A percentile compares a stretch with the other conserved stretches of the same genome.
These are phyloP conservation scores for Achatina immaculata DNA, from an alignment of 1,140 invertebrate species.

Conservation along the genomic window DNA sequence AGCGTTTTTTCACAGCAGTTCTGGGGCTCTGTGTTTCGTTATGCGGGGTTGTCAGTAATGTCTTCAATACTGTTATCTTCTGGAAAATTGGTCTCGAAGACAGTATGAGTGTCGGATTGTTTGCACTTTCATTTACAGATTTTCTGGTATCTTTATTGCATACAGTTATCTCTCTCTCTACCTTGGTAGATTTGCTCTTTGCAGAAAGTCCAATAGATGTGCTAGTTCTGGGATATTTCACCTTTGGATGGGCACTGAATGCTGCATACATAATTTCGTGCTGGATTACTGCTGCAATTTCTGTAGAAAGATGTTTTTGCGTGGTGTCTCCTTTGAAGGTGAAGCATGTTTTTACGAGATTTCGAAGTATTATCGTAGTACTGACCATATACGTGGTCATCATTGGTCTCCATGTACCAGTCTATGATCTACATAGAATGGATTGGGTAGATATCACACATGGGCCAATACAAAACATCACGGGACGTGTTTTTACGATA, in stretches of 20 bases:
- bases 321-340: conserved; percentile 10
- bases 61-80: not conserved
- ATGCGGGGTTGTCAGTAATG: not conserved
- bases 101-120: conserved; percentile 10
- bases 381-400: not conserved
- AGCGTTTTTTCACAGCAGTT: no score
- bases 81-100: not conserved
- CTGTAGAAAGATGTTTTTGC: conserved; percentile 15
- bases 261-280: conserved; percentile 1
- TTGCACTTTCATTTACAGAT: not conserved
- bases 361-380: not conserved
- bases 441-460: not conserved
- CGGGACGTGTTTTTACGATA: not conserved
- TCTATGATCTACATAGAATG: not conserved
- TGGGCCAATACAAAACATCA: not conserved
- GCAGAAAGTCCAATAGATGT: not conserved
- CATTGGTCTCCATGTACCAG: not conserved
- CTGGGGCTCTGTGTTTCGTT: not conserved
- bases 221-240: not conserved
- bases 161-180: not conserved
- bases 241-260: not conserved
- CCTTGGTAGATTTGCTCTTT: not conserved
- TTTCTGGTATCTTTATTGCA: not conserved
- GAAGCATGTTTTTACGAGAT: not conserved
- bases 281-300: conserved; percentile 8